Conservation (phyloP, 1,140 invertebrate species). For the Lucilia sericata region DNA sequence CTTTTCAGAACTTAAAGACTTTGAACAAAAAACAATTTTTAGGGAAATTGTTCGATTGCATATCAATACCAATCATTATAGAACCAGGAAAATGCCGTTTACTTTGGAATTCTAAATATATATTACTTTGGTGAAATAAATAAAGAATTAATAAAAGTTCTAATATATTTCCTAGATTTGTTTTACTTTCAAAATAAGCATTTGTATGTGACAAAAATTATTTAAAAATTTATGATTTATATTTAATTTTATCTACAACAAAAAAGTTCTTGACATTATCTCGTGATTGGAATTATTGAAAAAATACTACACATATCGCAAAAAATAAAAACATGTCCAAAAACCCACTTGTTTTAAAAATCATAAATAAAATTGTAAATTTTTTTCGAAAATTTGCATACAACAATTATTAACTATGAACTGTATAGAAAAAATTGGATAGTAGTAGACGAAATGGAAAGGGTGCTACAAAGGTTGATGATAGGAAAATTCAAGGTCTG, state of each 20-base stretch:
- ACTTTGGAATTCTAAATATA: background rate
- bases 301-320: background rate
- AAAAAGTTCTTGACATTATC: too few relatives aligned
- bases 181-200: too few relatives aligned
- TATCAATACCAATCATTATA: background rate
- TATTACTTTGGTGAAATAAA: too few relatives aligned
- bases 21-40: background rate
- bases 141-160: too few relatives aligned
- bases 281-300: background rate
- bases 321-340: background rate
- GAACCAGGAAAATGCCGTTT: background rate
- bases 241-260: too few relatives aligned
- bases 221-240: too few relatives aligned
- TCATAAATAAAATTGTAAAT: constrained; percentile 13
- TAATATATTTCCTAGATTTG: too few relatives aligned
- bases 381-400: background rate
- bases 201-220: too few relatives aligned
- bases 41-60: background rate
- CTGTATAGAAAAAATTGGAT: background rate
- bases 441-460: background rate
- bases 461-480: too few relatives aligned
- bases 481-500: too few relatives aligned
- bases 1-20: background rate
- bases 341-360: background rate
- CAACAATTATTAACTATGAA: background rate